Conservation (phyloP, 1,140 invertebrate species). For the Trichomalopsis sarcophagae region DNA sequence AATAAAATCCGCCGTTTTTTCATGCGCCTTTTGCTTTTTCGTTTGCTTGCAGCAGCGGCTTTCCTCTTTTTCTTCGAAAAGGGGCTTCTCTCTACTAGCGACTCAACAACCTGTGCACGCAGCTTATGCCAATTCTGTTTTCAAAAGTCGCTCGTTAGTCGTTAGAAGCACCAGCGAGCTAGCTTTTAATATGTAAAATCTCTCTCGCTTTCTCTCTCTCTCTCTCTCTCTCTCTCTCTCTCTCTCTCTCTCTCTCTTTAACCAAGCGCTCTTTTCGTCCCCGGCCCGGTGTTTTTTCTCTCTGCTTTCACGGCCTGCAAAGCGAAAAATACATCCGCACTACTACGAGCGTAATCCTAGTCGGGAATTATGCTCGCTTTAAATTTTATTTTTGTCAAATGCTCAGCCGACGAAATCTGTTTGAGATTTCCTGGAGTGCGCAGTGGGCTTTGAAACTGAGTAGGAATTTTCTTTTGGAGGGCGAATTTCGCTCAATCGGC, state of each 20-base stretch:
- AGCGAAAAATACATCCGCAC: neutral
- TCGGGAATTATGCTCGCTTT: neutral
- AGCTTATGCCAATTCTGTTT: constrained; percentile 34
- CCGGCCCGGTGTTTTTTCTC: too few species aligned
- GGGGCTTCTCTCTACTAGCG: neutral
- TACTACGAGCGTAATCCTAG: neutral
- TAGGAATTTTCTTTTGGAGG: too few species aligned
- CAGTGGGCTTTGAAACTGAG: too few species aligned
- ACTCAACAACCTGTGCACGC: neutral
- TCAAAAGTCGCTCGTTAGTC: constrained; percentile 42
- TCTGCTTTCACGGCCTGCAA: neutral
- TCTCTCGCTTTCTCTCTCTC: neutral
- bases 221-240: neutral
- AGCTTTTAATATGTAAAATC: constrained; percentile 40
- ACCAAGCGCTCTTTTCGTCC: neutral
- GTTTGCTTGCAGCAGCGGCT: neutral
- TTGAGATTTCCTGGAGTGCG: too few species aligned
- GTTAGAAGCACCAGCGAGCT: neutral
- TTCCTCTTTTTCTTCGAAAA: neutral
- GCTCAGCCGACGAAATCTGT: too few species aligned
- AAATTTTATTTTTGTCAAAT: neutral
- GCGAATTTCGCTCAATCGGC: too few species aligned
- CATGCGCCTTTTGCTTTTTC: neutral
- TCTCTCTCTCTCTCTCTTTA: constrained; percentile 1
- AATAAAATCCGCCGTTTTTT: constrained; percentile 18